Base-by-base conservation (phyloP, 2,113 vertebrate species). In the Tichodroma muraria region DNA sequence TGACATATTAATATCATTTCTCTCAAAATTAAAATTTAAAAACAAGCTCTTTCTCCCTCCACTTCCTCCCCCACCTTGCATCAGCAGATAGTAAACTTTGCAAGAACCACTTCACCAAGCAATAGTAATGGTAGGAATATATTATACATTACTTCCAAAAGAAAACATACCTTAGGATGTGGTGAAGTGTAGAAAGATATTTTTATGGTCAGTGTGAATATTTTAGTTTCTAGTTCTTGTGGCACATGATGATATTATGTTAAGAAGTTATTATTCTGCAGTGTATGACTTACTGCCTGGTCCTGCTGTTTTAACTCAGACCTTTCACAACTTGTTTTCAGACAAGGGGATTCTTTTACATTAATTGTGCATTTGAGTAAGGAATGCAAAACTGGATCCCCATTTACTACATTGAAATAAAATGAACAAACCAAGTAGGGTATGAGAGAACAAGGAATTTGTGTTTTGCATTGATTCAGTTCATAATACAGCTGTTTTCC, bases 101-200 rank as follows among this genome's bases (percentile, higher is more conserved):
- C 61, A 95, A 60, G 38, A 79, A 33, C 22, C 44, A 64, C 47
- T 89, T 93, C 89, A 86, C n/a, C 63, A 59, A 89, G 73, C 28
- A 89, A 33, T 61, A 79, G 28, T 30, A 76, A 72, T 13, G 45
- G 68, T 30, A 96, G 53, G 47, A 94, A 89, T 91, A 65, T 65
- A 80, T 65, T 87, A 76, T 25, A 60, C 50, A 82, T 84, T 93
- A 85, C 70, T 90, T 90, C 84, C 89, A 80, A 89, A 95, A 89
- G 90, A 92, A 95, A 97, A 94, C 84, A 93, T 76, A 72, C 61
- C 61, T 76, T 87, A 81, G 86, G 65, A 96, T 92, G 91, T 90
- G 93, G 91, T 93, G 63, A 92, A 92, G 61, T 72, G 73, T 61
- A 85, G 80, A 90, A 92, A 92, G 65, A 85, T 75, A 52, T 90